Evolutionary conservation across 2,888 invertebrate genomes (phyloP), one percentile per base, ranked within the genome.

Genomic region (Aplocera efformata): DNA sequence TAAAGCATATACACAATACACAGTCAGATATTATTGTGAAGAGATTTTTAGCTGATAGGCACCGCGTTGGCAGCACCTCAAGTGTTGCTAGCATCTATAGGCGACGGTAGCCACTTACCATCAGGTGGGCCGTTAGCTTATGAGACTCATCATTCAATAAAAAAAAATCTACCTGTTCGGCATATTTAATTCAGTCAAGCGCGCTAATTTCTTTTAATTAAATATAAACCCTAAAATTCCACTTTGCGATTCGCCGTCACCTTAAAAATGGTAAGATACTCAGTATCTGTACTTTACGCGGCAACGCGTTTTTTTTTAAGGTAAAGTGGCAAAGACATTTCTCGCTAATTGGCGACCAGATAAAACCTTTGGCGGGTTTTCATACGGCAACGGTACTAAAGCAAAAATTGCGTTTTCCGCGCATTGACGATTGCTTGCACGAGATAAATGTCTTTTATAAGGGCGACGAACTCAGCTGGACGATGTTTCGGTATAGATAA

Each of bases 291-390:
- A 40, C 31, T 43, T 40, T 38, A 34, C 31, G 28, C 38, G 38
- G 38, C 31, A 22, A 30, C 21, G 17, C 37, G 31, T 35, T 26
- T 41, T 39, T 34, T 42, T 42, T 44, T 23, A 27, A 24, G 24
- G 33, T 53, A 37, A 44, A 43, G 30, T 10, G 10, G 28, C 26
- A 38, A 43, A 50, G 48, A 62, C 53, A 58, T 63, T 58, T 52
- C 50, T 34, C 31, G 56, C 58, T 70, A 73, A 73, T 72, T 72
- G 67, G 63, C 46, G 11, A 30, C 41, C 36, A 49, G 65, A 70
- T 70, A 65, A 66, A 40, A 17, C 24, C 50, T 69, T 67, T 63
- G 60, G 53, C 64, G 60, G 66, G 38, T 24, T 39, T 35, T 24
- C 40, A 26, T 10, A 39, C 45, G 32, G 42, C 45, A 52, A 56